Evolutionary conservation across 2,113 vertebrate genomes (phyloP).

Genomic region (Mus musculus): GRCm39 chrX:132839001-132839500

Average conservation of each 20-base stretch:
- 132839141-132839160: not conserved
- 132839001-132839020: not conserved
- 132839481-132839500: not conserved
- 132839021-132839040: not conserved
- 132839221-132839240: not conserved
- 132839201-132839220: not conserved
- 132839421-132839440: slow-evolving; percentile 49
- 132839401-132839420: slow-evolving; percentile 35
- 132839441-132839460: not conserved
- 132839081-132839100: not conserved
- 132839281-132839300: not conserved
- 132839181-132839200: not conserved
- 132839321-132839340: not conserved
- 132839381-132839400: not conserved
- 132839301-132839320: not conserved
- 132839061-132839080: not conserved
- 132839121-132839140: not conserved
- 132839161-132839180: not conserved
- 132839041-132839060: slow-evolving; percentile 24
- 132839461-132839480: slow-evolving; percentile 19
- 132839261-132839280: not conserved
- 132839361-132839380: not conserved
- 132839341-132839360: slow-evolving; percentile 38
- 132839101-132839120: not conserved
- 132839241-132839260: not conserved